These are phyloP conservation scores for Stenopsyche tienmushanensis DNA, from an alignment of 1,140 invertebrate genomes.

Conservation along the genomic window DNA sequence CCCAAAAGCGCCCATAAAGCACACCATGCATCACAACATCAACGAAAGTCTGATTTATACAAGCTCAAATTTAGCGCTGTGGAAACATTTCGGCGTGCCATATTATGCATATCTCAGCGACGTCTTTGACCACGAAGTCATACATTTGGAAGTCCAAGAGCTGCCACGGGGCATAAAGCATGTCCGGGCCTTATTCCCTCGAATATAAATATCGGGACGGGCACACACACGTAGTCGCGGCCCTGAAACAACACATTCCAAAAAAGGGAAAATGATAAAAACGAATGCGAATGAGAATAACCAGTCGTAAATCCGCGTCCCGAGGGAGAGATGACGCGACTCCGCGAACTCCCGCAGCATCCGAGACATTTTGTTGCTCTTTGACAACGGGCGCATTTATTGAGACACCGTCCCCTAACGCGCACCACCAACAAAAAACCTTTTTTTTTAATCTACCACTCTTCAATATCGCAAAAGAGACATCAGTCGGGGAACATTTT, in stretches of 20 bases:
- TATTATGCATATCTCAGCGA: no score
- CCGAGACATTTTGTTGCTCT: not conserved
- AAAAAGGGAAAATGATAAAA: slow-evolving; percentile 25
- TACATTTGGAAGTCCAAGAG: no score
- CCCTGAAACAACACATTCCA: slow-evolving; percentile 2
- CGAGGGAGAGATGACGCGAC: slow-evolving; percentile 9
- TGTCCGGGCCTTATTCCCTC: not conserved
- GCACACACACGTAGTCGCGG: not conserved
- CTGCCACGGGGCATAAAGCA: not conserved
- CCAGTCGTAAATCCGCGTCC: slow-evolving; percentile 15
- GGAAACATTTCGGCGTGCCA: not conserved
- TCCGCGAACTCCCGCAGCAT: no score
- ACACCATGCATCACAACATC: no score
- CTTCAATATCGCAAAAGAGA: no score
- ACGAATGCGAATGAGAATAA: slow-evolving; percentile 10
- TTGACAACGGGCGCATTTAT: not conserved
- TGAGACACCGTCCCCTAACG: no score
- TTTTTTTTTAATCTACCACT: no score
- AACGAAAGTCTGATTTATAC: no score
- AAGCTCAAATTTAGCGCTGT: not conserved
- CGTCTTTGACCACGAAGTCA: no score
- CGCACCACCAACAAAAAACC: no score
- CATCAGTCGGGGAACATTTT: no score
- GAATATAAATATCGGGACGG: not conserved
- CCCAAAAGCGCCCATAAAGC: no score